These are phyloP conservation scores for Paratilapia polleni DNA, from an alignment of 2,113 vertebrate species.

Conservation along the genomic window DNA sequence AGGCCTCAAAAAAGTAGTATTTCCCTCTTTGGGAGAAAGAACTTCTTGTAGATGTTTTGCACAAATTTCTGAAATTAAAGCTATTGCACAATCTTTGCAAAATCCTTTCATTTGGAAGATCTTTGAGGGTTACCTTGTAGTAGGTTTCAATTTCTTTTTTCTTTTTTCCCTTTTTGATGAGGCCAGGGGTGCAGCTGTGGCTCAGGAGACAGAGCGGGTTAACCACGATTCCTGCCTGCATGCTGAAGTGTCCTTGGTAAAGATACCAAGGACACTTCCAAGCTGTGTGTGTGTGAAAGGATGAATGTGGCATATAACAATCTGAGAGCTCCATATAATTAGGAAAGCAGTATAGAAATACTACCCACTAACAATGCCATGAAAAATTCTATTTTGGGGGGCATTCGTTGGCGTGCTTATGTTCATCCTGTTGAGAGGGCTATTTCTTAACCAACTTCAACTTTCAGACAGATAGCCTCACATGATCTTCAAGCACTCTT, in stretches of 20 bases:
- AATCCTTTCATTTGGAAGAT: background rate
- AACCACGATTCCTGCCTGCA: rapidly evolving
- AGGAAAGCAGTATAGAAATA: background rate
- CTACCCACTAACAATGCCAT: background rate
- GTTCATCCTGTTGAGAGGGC: background rate
- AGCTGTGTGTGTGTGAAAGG: background rate
- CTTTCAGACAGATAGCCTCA: background rate
- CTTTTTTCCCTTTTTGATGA: background rate
- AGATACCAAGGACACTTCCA: background rate
- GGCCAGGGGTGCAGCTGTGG: background rate
- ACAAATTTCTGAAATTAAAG: background rate
- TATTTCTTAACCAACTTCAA: background rate
- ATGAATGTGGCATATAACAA: background rate
- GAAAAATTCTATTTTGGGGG: background rate
- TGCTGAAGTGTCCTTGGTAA: background rate
- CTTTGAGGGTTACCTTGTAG: background rate
- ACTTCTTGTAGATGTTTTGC: background rate
- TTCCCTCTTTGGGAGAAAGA: background rate
- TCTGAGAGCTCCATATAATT: background rate
- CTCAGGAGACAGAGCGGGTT: background rate
- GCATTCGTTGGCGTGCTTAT: background rate
- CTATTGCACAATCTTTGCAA: background rate
- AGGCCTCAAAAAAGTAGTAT: too few relatives aligned
- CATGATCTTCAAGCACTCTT: background rate
- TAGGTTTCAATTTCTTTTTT: background rate